Evolutionary conservation across 2,797 vertebrate species (phyloP).

Genomic region (Enteromius anoplus): DNA sequence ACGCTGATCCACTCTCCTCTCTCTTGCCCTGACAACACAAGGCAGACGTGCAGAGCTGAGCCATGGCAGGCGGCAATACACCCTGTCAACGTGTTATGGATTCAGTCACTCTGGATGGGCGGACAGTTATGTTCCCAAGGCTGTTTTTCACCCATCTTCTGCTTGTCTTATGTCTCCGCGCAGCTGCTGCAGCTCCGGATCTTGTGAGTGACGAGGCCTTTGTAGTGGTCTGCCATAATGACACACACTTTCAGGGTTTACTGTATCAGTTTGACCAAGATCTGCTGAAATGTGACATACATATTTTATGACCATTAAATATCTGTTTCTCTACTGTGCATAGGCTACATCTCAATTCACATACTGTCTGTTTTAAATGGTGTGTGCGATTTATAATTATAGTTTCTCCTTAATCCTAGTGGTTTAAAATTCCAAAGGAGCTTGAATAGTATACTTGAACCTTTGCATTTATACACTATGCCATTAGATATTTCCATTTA

Average conservation of each 20-base stretch:
- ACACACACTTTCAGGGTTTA: background rate
- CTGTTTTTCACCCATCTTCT: constrained; percentile 48
- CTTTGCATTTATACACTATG: background rate
- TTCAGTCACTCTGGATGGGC: constrained; percentile 44
- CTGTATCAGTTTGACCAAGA: background rate
- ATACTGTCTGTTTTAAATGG: constrained; percentile 7
- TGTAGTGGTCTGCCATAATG: constrained; percentile 5
- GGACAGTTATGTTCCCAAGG: constrained; percentile 48
- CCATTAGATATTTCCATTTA: background rate
- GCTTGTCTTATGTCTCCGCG: constrained; percentile 33
- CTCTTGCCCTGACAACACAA: constrained; percentile 38
- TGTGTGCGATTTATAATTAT: constrained; percentile 1
- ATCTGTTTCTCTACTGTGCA: background rate
- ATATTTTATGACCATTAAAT: background rate
- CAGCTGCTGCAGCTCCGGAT: constrained; percentile 21
- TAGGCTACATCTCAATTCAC: background rate
- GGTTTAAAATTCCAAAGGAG: background rate
- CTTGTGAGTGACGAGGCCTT: constrained; percentile 22
- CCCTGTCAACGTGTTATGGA: constrained; percentile 35
- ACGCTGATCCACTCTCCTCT: constrained; percentile 38
- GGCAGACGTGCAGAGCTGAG: constrained; percentile 25
- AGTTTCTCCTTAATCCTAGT: background rate
- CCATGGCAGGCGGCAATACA: constrained; percentile 32
- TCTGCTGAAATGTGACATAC: background rate
- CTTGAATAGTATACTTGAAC: background rate